phyloP scores from a whole-genome alignment of 2,888 invertebrate species.

The Agonopterix heracliana region DNA sequence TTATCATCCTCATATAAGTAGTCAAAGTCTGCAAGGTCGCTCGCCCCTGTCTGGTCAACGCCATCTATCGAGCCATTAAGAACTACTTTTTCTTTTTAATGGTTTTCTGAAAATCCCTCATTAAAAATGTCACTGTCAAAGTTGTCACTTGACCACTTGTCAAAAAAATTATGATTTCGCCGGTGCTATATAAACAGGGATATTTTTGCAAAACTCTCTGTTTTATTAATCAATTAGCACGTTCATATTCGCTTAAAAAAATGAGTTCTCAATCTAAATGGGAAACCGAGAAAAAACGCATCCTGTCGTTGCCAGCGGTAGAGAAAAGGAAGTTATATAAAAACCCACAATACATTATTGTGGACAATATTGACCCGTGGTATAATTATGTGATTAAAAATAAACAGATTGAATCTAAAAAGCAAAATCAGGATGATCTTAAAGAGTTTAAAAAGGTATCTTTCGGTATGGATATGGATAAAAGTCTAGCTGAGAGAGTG shows the following conservation, averaged over 20 bases:
- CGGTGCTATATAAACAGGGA: slow-evolving; percentile 5
- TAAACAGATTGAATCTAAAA: slow-evolving; percentile 46
- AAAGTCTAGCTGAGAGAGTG: slow-evolving; percentile 74
- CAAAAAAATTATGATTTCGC: slow-evolving; percentile 8
- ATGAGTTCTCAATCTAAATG: slow-evolving; percentile 60
- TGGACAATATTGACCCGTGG: slow-evolving; percentile 76
- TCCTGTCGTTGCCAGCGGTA: slow-evolving; percentile 62
- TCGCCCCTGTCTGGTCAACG: too few species aligned
- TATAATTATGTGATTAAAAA: slow-evolving; percentile 56
- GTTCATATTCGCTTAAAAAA: slow-evolving; percentile 33
- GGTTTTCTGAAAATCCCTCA: too few species aligned
- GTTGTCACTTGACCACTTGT: too few species aligned
- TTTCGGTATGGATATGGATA: slow-evolving; percentile 51
- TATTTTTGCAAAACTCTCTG: slow-evolving; percentile 7
- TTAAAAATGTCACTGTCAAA: background rate
- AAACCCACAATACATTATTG: slow-evolving; percentile 38
- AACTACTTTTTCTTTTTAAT: too few species aligned
- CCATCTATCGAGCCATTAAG: too few species aligned
- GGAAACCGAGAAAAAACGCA: slow-evolving; percentile 71
- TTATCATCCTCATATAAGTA: too few species aligned
- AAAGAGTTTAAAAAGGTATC: slow-evolving; percentile 43
- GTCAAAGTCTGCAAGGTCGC: too few species aligned
- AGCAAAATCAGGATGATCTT: slow-evolving; percentile 50
- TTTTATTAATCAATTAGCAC: slow-evolving; percentile 6
- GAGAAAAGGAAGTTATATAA: slow-evolving; percentile 74